Base-by-base conservation (phyloP, 2,113 vertebrate species). In the Sinocyclocheilus grahami region DNA sequence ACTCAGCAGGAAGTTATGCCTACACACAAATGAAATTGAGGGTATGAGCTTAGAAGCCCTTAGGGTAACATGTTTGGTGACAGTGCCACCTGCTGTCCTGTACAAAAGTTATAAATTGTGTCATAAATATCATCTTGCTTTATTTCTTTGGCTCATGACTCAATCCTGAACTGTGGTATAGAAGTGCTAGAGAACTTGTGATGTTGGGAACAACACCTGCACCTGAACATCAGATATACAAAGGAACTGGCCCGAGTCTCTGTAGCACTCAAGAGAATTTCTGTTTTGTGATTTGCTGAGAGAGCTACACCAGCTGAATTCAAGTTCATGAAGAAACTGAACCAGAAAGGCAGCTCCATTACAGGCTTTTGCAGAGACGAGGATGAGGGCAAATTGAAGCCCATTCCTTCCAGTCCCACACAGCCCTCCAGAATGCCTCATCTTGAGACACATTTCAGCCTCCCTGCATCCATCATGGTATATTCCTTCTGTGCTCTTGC, bases 41-140 rank as follows among this genome's bases (percentile, higher is more conserved):
- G 6, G 7, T 14, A 24, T 46, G 37, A 13, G 22, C 30, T 7
- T 69, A 18, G 14, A 27, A 37, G 67, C 67, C 16, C 67, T 11
- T 39, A 22, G 20, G 37, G 4, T 74, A n/a, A 76, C 46, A 76
- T 20, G 24, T 55, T 78, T 78, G 3, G 6, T n/a, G 6, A 30
- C 76, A 78, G 48, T 78, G 76, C 24, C 27, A 55, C 51, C 76
- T 33, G 33, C 27, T 78, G 76, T 24, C 51, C 69, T 60, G 20
- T 62, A 10, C 12, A 30, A 76, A 27, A 16, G 2, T 76, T 0
- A 2, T 8, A 46, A 48, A 48, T 24, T 75, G 3, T 76, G 42
- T 13, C 20, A 5, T 46, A 42, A 74, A n/a, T 75, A 24, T 48
- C 11, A 24, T 24, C 13, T 3, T 75, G n/a, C 22, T 48, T 13